Base-by-base conservation (phyloP, 2,888 invertebrate species). In the Sminthurinus aureus region DNA sequence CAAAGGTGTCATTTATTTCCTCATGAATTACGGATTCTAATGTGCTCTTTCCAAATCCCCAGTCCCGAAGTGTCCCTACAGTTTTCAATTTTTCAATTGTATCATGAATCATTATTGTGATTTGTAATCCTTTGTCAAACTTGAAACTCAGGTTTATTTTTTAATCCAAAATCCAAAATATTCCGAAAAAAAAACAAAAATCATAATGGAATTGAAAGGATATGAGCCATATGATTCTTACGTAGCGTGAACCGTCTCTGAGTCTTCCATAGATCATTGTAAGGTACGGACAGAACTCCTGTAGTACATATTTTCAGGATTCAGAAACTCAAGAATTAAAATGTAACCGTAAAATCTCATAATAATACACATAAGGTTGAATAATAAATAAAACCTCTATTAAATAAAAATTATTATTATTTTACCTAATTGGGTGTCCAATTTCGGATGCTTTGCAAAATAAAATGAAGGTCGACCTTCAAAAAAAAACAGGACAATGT, bases 391-490 rank as follows among this genome's bases (percentile, higher is more conserved):
- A 71, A 3, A n/a, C 38, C 6, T 38, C 6, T 38, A 38, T 38
- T 38, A 38, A 38, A 38, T 38, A 38, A 1, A 38, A 38, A 38
- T 38, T 4, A 38, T 38, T 4, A 38, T 38, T 38, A 38, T 1
- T 38, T 38, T 74, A 81, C 81, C 81, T 18, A 81, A 51, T 9
- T 58, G n/a, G 2, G 2, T 75, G 11, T 75, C 22, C 2, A 58
- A 22, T 64, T 81, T 66, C 1, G 74, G 66, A 75, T 81, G 24
- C 9, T n/a, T 24, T 9, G 74, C 67, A 15, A 93, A 90, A 87
- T 94, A 94, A 88, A 93, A 93, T 89, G 94, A 92, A 0, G 94
- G 94, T 26, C 94, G 90, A 0, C 93, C 67, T n/a, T 0, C 22
- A 18, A n/a, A 64, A 18, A 18, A 9, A n/a, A 9, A 15, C 8